These are phyloP conservation scores for Dipodomys stephensi DNA, from an alignment of 2,113 vertebrate species.

Conservation along the genomic window DNA sequence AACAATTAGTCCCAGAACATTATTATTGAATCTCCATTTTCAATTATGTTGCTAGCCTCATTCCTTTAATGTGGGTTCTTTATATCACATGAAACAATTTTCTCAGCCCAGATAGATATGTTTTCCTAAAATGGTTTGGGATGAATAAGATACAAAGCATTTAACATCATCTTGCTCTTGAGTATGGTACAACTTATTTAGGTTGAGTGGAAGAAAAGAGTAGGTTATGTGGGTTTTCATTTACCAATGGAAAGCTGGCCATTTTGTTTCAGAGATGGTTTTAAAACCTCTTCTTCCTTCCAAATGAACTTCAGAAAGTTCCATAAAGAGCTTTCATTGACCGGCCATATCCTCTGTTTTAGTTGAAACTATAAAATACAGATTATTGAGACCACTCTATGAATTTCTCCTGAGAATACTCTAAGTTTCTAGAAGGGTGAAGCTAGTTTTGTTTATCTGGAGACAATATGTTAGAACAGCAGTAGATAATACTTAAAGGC, in stretches of 20 bases:
- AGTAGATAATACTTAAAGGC: neutral
- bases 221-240: constrained; percentile 20
- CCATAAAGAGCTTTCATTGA: neutral
- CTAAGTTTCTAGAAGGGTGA: neutral
- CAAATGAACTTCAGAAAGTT: neutral
- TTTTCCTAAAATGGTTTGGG: neutral
- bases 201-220: neutral
- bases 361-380: neutral
- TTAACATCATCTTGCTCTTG: neutral
- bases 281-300: neutral
- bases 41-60: neutral
- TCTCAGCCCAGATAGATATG: neutral
- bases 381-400: neutral
- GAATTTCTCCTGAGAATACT: neutral
- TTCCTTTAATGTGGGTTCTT: neutral
- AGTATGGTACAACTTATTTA: constrained; percentile 24
- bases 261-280: neutral
- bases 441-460: neutral
- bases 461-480: neutral
- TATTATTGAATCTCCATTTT: neutral
- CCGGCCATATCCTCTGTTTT: neutral
- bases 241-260: neutral
- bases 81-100: neutral
- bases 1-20: neutral
- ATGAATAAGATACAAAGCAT: neutral